Evolutionary conservation across 2,888 invertebrate genomes (phyloP), one percentile per base, ranked within the genome.

Genomic region (Ophion ellenae): DNA sequence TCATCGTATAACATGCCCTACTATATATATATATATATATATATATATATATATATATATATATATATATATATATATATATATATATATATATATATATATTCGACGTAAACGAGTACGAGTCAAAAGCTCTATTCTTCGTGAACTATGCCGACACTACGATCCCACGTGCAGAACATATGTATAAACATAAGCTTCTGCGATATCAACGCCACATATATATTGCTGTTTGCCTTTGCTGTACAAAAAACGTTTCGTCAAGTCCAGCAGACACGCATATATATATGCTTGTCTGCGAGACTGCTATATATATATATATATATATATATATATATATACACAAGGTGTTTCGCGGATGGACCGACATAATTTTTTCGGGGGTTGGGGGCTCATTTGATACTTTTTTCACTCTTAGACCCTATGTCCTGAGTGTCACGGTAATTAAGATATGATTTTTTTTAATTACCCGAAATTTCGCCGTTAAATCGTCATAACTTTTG

Each of bases 111-210:
- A 63, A 57, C 67, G 66, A 67, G 17, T 74, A 61, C 36, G 11
- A 67, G 57, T 80, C 75, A 74, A 73, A 88, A 85, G 83, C 89
- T 87, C 88, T 87, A 79, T 81, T 87, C 75, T 83, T 71, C 71
- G 76, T 81, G 28, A 81, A 64, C 71, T 63, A 28, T 76, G 28
- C 45, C 63, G 57, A 59, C 83, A 80, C 76, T 81, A 87, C 87
- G 87, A 90, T 90, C 90, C 93, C 93, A 93, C 93, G 93, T 93
- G 93, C 91, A 89, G 89, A 92, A 92, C 93, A 94, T 93, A 92
- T 93, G 93, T 93, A 93, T 92, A 94, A 93, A 93, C 93, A 93
- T 91, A 90, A 93, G 91, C 91, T 87, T 81, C 47, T 88, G 81
- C 88, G 88, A 87, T 85, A 89, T 81, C 87, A 85, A 89, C 88